Evolutionary conservation across 2,888 invertebrate species (phyloP).

Genomic region (Cybosia mesomella): DNA sequence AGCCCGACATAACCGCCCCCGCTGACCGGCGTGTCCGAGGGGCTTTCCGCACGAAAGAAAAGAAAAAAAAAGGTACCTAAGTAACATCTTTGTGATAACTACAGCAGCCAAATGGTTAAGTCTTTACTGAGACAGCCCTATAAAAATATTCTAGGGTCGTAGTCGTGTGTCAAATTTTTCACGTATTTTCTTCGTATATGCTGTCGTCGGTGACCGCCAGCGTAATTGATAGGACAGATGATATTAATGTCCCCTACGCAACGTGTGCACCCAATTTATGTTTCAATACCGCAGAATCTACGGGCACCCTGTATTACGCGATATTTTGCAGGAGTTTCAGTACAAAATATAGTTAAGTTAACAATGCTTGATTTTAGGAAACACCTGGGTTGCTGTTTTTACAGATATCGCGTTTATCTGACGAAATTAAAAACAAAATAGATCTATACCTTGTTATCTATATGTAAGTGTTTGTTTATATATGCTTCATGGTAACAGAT

Average conservation of each 20-base stretch:
- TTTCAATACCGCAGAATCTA: slow-evolving; percentile 67
- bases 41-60: no score
- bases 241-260: slow-evolving; percentile 76
- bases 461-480: background rate
- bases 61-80: no score
- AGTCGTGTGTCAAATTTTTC: slow-evolving; percentile 72
- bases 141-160: slow-evolving; percentile 51
- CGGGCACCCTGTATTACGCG: slow-evolving; percentile 39
- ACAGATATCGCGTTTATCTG: slow-evolving; percentile 1
- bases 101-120: background rate
- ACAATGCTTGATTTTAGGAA: slow-evolving; percentile 11
- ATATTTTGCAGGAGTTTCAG: slow-evolving; percentile 55
- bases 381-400: slow-evolving; percentile 12
- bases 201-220: slow-evolving; percentile 72
- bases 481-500: no score
- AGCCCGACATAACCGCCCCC: no score
- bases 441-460: background rate
- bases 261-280: slow-evolving; percentile 79
- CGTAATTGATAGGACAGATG: slow-evolving; percentile 82
- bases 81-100: background rate
- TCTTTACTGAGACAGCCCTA: slow-evolving; percentile 52
- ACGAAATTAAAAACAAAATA: background rate
- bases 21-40: no score
- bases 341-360: slow-evolving; percentile 28
- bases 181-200: slow-evolving; percentile 71